A percentile compares a stretch with the other conserved stretches of the same genome.
phyloP scores from a whole-genome alignment of 2,113 vertebrate species.

The Anhinga anhinga region DNA sequence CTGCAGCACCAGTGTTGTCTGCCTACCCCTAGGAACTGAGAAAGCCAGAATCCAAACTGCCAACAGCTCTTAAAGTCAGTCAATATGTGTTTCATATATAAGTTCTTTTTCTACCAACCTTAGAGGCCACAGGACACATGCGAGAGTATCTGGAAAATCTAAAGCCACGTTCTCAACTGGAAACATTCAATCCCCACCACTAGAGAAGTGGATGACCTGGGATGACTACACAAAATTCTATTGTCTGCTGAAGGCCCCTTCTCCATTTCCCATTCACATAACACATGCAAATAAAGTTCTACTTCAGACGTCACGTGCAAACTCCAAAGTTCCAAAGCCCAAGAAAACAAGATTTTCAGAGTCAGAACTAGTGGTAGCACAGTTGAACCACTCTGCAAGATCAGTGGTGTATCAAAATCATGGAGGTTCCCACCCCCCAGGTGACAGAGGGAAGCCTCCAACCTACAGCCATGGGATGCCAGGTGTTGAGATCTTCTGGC shows the following conservation, averaged over 20 bases:
- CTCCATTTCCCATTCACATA: background rate
- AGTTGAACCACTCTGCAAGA: background rate
- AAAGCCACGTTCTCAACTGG: background rate
- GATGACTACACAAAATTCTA: background rate
- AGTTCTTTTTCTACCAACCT: background rate
- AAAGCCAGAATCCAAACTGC: background rate
- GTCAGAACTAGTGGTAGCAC: background rate
- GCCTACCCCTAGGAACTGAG: background rate
- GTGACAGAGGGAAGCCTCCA: background rate
- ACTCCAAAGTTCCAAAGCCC: background rate
- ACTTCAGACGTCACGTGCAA: fast-evolving
- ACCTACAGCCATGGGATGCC: fast-evolving
- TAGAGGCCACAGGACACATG: background rate
- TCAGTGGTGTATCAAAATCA: background rate
- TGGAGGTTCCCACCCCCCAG: fast-evolving
- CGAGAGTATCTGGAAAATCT: background rate
- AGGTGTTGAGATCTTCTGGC: background rate
- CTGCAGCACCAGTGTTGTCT: background rate
- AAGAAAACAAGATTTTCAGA: background rate
- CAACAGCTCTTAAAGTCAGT: background rate
- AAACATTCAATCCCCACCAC: background rate
- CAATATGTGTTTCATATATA: background rate
- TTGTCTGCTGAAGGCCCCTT: background rate
- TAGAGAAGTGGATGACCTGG: background rate
- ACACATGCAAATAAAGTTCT: background rate